These are phyloP conservation scores for Craniophora ligustri DNA, from an alignment of 2,888 invertebrate genomes.

Conservation along the genomic window DNA sequence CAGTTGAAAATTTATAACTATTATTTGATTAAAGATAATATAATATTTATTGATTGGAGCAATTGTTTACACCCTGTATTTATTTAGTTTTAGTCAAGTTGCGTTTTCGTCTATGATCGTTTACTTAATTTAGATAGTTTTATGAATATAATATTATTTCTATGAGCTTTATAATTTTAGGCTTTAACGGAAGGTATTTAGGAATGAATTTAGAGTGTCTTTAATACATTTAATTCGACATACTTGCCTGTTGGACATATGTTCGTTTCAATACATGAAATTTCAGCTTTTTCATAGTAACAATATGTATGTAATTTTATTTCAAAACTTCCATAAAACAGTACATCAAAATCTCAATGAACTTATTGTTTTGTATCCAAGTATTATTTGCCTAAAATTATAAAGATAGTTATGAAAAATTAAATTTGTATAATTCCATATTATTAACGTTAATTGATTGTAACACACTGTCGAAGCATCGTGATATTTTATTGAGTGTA, in stretches of 20 bases:
- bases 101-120: constrained; percentile 62
- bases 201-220: no score
- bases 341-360: not conserved
- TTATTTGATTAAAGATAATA: constrained; percentile 33
- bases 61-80: constrained; percentile 81
- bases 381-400: constrained; percentile 48
- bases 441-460: constrained; percentile 47
- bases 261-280: not conserved
- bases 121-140: constrained; percentile 69
- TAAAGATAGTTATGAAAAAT: constrained; percentile 50
- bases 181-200: constrained; percentile 12
- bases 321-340: not conserved
- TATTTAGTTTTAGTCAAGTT: constrained; percentile 67
- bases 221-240: not conserved
- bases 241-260: no score
- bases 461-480: constrained; percentile 43
- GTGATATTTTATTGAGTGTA: constrained; percentile 42
- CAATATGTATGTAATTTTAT: not conserved
- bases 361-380: not conserved
- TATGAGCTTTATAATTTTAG: constrained; percentile 56
- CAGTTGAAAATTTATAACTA: constrained; percentile 34
- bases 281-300: not conserved
- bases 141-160: constrained; percentile 48
- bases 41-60: constrained; percentile 57
- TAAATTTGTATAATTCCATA: constrained; percentile 58